These are phyloP conservation scores for Oreortyx pictus DNA, from an alignment of 2,797 vertebrate species.

Conservation along the genomic window DNA sequence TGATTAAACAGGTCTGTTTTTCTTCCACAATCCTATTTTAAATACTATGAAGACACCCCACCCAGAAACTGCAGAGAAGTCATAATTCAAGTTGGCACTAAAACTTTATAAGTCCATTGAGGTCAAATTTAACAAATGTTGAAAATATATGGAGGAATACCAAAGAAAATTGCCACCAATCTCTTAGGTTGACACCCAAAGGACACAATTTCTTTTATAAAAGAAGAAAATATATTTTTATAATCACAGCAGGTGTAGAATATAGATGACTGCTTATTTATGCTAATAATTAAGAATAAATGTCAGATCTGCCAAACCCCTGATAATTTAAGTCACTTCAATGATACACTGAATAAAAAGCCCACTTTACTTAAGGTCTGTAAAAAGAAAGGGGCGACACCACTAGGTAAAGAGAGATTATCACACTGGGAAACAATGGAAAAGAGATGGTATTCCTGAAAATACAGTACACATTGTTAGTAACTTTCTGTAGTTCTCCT, in stretches of 20 bases:
- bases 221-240: constrained; percentile 56
- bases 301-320: constrained; percentile 55
- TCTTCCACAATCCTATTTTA: background rate
- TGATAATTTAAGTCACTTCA: constrained; percentile 72
- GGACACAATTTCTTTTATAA: constrained; percentile 36
- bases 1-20: background rate
- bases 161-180: background rate
- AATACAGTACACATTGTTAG: constrained; percentile 76
- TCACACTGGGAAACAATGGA: constrained; percentile 45
- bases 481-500: constrained; percentile 74
- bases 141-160: background rate
- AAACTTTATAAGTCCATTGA: background rate
- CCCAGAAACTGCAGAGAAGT: background rate
- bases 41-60: background rate
- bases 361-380: constrained; percentile 68
- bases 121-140: background rate
- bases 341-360: constrained; percentile 73
- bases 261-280: constrained; percentile 66
- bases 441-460: constrained; percentile 75
- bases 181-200: background rate
- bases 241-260: constrained; percentile 57
- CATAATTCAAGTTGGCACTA: background rate
- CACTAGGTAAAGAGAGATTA: constrained; percentile 74
- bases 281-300: constrained; percentile 79
- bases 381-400: constrained; percentile 75